Base-by-base conservation (phyloP, 2,888 invertebrate genomes). In the Rhaphigaster nebulosa region DNA sequence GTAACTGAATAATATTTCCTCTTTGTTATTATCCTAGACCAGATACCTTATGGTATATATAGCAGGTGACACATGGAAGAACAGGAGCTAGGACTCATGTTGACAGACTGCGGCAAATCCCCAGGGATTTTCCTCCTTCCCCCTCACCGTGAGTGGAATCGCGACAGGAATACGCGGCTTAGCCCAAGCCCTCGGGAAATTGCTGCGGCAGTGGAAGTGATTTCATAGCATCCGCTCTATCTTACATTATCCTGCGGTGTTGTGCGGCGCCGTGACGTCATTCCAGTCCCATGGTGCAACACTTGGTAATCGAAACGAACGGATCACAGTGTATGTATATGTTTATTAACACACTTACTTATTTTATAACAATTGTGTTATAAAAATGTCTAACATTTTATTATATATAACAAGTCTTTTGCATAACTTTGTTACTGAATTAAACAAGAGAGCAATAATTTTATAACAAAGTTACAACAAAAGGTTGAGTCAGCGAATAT, bases 181-280 rank as follows among this genome's bases (percentile, higher is more conserved):
- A 84, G n/a, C 45, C 45, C 41, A n/a, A 84, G 84, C 84, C 45
- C 84, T 50, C 84, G 84, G 84, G 84, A 84, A 84, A 84, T 84
- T 84, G 84, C 84, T n/a, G 45, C 45, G n/a, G 84, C 20, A 41
- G 23, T 12, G 84, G 45, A 84, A 84, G 84, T 84, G 45, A 84
- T 84, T 84, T 84, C 84, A 23, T 50, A 84, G 84, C 84, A 26
- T n/a, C 45, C 84, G 45, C n/a, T 45, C 84, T 84, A 84, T 84
- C 84, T 45, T 84, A 76, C 70, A 76, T 76, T 76, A 76, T 38
- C 34, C 70, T 38, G 70, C 70, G 70, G 70, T 38, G 10, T 8
- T 76, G 38, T 38, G 70, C 70, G 20, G 5, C 38, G 8, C 13
- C 0, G 70, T 38, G 65, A 65, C 65, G 65, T 65, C 65, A 65